These are phyloP conservation scores for Porites rus DNA, from an alignment of 92 coral and sea anemone genomes.

Conservation along the genomic window DNA sequence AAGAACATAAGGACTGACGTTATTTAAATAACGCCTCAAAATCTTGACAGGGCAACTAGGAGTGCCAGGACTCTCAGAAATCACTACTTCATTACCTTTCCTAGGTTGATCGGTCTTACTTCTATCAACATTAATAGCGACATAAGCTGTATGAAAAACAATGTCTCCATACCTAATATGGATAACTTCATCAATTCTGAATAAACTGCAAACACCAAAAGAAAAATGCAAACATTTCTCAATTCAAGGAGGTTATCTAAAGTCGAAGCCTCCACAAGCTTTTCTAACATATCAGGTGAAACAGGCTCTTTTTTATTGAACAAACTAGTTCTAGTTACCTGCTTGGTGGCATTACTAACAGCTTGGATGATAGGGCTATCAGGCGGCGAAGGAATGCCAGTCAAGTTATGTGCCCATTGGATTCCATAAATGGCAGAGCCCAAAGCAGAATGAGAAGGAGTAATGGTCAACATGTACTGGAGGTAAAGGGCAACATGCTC, in stretches of 20 bases:
- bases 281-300: neutral
- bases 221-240: neutral
- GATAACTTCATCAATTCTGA: neutral
- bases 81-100: constrained; percentile 20
- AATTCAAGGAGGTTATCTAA: neutral
- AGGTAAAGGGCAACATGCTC: constrained; percentile 9
- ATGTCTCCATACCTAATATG: constrained; percentile 5
- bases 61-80: neutral
- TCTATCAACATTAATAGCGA: neutral
- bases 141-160: neutral
- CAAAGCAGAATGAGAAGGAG: constrained; percentile 1
- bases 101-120: constrained; percentile 25
- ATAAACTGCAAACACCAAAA: no score
- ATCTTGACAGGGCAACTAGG: neutral
- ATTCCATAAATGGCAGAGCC: constrained; percentile 55
- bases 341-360: neutral
- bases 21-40: neutral
- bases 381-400: constrained; percentile 54
- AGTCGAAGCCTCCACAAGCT: neutral
- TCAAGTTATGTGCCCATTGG: constrained; percentile 59
- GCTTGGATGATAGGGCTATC: constrained; percentile 16
- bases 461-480: constrained; percentile 29
- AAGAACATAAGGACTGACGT: no score
- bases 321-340: neutral
- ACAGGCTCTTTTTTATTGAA: neutral